These are phyloP conservation scores for Anticlea derivata DNA, from an alignment of 2,888 invertebrate species.

Conservation along the genomic window DNA sequence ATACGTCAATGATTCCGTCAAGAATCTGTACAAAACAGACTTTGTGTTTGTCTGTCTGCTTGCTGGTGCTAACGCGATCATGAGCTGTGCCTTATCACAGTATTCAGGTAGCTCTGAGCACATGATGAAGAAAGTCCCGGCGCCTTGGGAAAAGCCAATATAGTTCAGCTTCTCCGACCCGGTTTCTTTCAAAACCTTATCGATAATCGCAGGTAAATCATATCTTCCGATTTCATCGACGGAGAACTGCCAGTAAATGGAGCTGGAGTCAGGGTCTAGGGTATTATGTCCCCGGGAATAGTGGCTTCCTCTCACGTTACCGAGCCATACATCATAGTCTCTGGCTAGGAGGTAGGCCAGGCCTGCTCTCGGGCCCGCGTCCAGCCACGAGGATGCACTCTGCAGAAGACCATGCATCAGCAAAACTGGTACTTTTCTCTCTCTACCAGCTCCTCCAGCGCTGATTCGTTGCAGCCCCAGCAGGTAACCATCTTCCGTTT, in stretches of 20 bases:
- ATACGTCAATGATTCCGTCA: constrained; percentile 35
- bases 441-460: constrained; percentile 33
- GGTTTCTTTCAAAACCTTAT: constrained; percentile 57
- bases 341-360: constrained; percentile 48
- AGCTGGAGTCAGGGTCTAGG: constrained; percentile 56
- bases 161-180: constrained; percentile 54
- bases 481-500: constrained; percentile 65
- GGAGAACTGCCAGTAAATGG: constrained; percentile 85
- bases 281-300: constrained; percentile 78
- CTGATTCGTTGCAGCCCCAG: constrained; percentile 46
- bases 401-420: constrained; percentile 67
- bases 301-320: constrained; percentile 38
- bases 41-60: constrained; percentile 70
- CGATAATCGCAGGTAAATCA: constrained; percentile 88
- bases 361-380: constrained; percentile 57
- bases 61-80: constrained; percentile 87
- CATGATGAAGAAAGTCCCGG: constrained; percentile 86
- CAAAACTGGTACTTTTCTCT: constrained; percentile 52
- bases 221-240: constrained; percentile 90
- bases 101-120: constrained; percentile 85
- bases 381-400: constrained; percentile 62
- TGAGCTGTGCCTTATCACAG: constrained; percentile 84
- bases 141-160: constrained; percentile 91
- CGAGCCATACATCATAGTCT: constrained; percentile 42
- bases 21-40: constrained; percentile 41